phyloP scores from a whole-genome alignment of 1,140 invertebrate species.

The Drosophila repletoides region DNA sequence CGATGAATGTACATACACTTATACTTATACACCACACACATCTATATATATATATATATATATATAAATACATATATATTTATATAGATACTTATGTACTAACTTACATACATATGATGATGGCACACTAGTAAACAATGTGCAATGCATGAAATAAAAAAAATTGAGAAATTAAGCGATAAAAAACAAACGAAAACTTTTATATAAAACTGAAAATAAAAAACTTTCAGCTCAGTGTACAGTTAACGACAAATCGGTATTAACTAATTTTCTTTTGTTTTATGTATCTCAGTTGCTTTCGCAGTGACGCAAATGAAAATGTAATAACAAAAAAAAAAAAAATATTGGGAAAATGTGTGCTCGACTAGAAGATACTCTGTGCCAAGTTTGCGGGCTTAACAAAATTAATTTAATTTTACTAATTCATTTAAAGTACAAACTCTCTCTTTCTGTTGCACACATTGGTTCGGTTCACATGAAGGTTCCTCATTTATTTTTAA shows the following conservation, averaged over 20 bases:
- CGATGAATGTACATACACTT: background rate
- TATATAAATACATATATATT: conserved; percentile 4
- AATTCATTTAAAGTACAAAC: no score
- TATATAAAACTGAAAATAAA: conserved; percentile 36
- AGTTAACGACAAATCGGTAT: conserved; percentile 15
- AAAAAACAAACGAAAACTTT: conserved; percentile 37
- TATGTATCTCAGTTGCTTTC: background rate
- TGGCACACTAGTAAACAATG: conserved; percentile 31
- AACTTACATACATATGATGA: conserved; percentile 12
- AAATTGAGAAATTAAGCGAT: conserved; percentile 26
- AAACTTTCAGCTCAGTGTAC: conserved; percentile 9
- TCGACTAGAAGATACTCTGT: conserved; percentile 3
- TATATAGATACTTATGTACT: background rate
- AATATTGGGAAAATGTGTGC: background rate
- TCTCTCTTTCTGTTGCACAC: no score
- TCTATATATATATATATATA: background rate
- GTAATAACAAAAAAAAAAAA: conserved; percentile 9
- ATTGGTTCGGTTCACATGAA: no score
- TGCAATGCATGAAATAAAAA: conserved; percentile 33
- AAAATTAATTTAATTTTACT: no score
- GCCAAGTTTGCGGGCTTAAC: no score
- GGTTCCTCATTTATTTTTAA: no score
- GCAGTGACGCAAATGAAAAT: conserved; percentile 32
- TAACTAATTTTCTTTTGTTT: conserved; percentile 15
- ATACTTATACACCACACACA: background rate